These are phyloP conservation scores for Polyergus mexicanus DNA, from an alignment of 1,140 invertebrate genomes.

Conservation along the genomic window DNA sequence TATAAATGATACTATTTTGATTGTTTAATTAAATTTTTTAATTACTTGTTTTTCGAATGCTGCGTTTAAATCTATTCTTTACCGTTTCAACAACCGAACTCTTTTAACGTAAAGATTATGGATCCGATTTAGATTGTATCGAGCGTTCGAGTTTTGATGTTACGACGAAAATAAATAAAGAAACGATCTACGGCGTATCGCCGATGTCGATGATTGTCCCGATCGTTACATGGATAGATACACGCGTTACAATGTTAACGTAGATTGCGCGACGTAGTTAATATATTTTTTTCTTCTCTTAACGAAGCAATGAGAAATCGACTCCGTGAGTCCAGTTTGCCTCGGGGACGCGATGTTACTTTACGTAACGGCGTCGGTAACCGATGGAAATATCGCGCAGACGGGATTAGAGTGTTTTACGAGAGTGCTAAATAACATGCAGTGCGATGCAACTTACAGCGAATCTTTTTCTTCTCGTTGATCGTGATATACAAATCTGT, in stretches of 20 bases:
- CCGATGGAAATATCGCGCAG: slow-evolving; percentile 55
- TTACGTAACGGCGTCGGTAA: slow-evolving; percentile 49
- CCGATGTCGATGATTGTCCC: slow-evolving; percentile 40
- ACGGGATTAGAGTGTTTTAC: slow-evolving; percentile 53
- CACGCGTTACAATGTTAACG: slow-evolving; percentile 14
- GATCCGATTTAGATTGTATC: slow-evolving; percentile 9
- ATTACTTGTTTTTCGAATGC: neutral
- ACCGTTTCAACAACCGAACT: neutral
- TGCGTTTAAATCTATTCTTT: neutral
- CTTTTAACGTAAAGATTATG: slow-evolving; percentile 2
- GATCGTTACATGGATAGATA: slow-evolving; percentile 45
- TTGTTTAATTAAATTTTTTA: neutral
- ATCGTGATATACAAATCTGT: neutral
- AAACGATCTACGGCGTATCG: slow-evolving; percentile 1
- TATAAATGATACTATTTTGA: neutral
- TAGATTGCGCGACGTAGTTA: slow-evolving; percentile 35
- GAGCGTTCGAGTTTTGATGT: neutral
- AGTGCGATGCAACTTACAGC: slow-evolving; percentile 30
- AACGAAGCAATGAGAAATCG: slow-evolving; percentile 51
- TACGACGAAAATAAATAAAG: neutral
- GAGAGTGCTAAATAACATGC: slow-evolving; percentile 56
- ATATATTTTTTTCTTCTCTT: slow-evolving; percentile 40
- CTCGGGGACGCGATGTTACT: slow-evolving; percentile 51
- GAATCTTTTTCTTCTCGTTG: neutral
- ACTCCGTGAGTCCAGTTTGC: slow-evolving; percentile 48